Evolutionary conservation across 2,888 invertebrate species (phyloP), one percentile per base, ranked within the genome.

Genomic region (Cerastis rubricosa): DNA sequence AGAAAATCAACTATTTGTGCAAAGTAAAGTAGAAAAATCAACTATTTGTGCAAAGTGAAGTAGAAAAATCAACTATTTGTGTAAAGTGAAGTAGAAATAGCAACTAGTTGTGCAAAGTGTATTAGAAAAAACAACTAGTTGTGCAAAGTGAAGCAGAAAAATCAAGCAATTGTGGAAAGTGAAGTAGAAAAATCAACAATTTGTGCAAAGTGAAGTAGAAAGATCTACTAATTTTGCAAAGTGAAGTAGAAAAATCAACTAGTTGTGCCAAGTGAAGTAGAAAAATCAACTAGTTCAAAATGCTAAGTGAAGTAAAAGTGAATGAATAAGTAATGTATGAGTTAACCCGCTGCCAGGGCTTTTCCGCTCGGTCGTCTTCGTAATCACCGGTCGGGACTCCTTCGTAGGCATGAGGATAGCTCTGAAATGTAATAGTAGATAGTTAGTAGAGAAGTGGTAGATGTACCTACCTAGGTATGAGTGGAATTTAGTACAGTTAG

Each of bases 281-380:
- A 17, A 19, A 22, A 61, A n/a, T 54, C n/a, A 54, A 64, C 35
- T 45, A 45, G 12, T 17, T 29, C 47, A 59, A 47, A 69, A 57
- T 82, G 70, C 12, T 59, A 67, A 35, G 59, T 80, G 61, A 82
- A 83, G 71, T 63, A 79, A 45, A 17, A 40, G 11, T 19, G 9
- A 45, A 43, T 80, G 83, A 71, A 61, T 54, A 66, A 78, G 59
- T 84, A 75, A 51, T 79, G 85, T 29, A 45, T 71, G 75, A 74
- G 65, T 89, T 93, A 90, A 95, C 95, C 94, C 94, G 93, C 82
- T 95, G 93, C 94, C 95, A 94, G 89, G 95, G 94, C 89, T 95
- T 95, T 92, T 95, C 95, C 63, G 91, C 81, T 81, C 90, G 90
- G 70, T 88, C 91, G 54, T 91, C 91, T 70, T 92, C 90, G 87